phyloP scores from a whole-genome alignment of 2,797 vertebrate species.

The Sphenopsis melanotis region DNA sequence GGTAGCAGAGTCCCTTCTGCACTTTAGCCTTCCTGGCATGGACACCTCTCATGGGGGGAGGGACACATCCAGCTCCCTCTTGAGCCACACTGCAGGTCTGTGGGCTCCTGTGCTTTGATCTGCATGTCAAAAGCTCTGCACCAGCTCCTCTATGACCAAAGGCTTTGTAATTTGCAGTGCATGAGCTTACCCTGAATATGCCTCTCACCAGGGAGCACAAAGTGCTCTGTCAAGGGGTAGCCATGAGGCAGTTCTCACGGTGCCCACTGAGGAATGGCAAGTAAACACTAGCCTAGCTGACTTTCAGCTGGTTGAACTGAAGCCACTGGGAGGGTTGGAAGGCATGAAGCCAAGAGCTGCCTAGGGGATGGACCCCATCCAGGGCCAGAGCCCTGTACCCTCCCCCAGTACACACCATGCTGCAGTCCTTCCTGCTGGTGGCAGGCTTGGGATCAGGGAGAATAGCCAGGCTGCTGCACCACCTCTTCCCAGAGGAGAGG shows the following conservation, averaged over 20 bases:
- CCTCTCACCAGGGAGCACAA: not conserved
- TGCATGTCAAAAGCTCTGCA: not conserved
- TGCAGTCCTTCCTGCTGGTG: not conserved
- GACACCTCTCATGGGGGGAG: not conserved
- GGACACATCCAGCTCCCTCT: not conserved
- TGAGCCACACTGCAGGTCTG: not conserved
- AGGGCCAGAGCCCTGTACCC: not conserved
- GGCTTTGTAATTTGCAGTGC: not conserved
- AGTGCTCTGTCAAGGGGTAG: not conserved
- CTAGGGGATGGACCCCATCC: rapidly evolving
- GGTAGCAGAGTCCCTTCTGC: not conserved
- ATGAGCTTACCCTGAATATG: not conserved
- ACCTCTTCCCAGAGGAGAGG: not conserved
- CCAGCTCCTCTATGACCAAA: not conserved
- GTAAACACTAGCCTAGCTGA: not conserved
- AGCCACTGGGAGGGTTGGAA: not conserved
- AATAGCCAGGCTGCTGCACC: not conserved
- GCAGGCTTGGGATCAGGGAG: not conserved
- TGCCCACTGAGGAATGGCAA: not conserved
- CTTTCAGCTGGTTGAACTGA: not conserved
- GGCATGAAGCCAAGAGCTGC: not conserved
- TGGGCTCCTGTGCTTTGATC: not conserved
- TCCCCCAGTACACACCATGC: not conserved
- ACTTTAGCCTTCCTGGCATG: not conserved
- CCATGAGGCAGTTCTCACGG: rapidly evolving